Evolutionary conservation across 2,888 invertebrate genomes (phyloP), one percentile per base, ranked within the genome.

Genomic region (Bursaphelenchus okinawaensis): DNA sequence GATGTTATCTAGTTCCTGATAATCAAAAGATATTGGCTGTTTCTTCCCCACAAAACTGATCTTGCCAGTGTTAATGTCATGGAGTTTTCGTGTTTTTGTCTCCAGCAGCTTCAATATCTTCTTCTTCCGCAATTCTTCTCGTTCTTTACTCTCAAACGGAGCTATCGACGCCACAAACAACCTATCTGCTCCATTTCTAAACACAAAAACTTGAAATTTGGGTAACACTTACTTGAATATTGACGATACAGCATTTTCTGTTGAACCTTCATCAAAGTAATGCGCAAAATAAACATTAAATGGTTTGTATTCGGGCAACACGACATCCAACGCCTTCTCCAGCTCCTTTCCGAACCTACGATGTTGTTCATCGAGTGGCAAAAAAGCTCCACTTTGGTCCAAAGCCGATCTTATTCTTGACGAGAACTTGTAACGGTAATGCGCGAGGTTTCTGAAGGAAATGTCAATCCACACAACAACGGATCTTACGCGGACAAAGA

Each of bases 281-380:
- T 40, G 68, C 19, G 68, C 59, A 20, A 55, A 31, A 4, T 27
- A 51, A 8, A 50, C 31, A 31, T 31, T 56, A 51, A 67, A 63
- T 9, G 67, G 67, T 26, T 52, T 52, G 40, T 61, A 67, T 52
- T 67, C 67, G 23, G 67, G 67, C 8, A 62, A 22, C n/a, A 67
- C 51, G 4, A 20, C 26, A 19, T 51, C 52, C 23, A 67, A 40
- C n/a, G 63, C 40, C 12, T 9, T 12, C 24, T 68, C 67, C n/a
- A 76, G 55, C 23, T 60, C 26, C 6, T 55, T 27, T 2, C 64
- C 67, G 8, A 75, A 59, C 24, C 29, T 52, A n/a, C 66, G 62
- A 22, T 73, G 66, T 16, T 64, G 66, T 7, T 65, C 62, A 24
- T 73, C 71, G 6, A 75, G n/a, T 50, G 69, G 73, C 19, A 67